Conservation (phyloP, 2,797 vertebrate genomes). For the Poeciliopsis paucimaculata region DNA sequence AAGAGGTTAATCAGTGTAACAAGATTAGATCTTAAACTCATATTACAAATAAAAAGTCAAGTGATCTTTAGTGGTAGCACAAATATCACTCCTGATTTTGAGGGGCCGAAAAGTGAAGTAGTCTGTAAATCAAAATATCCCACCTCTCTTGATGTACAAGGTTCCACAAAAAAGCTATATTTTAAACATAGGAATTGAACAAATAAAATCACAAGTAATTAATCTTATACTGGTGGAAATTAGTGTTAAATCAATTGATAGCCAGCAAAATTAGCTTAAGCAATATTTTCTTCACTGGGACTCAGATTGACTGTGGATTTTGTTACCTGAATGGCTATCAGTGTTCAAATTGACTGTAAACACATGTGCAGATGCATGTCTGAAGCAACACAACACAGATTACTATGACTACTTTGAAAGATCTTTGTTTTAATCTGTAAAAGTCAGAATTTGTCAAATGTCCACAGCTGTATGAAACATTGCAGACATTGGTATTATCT, state of each 20-base stretch:
- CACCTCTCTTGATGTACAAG: background rate
- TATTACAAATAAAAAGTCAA: constrained; percentile 9
- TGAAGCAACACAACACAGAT: background rate
- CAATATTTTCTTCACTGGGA: background rate
- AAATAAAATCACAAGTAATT: background rate
- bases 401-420: background rate
- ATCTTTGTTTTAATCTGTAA: background rate
- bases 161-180: background rate
- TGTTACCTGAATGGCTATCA: no score
- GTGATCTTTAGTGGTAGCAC: background rate
- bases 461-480: background rate
- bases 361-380: background rate
- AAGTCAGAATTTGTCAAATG: background rate
- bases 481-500: background rate
- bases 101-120: background rate
- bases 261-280: background rate
- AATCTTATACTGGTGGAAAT: background rate
- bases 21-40: constrained; percentile 14
- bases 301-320: background rate
- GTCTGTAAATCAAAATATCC: background rate
- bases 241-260: background rate
- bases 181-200: background rate
- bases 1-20: constrained; percentile 6
- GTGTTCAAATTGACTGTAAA: background rate
- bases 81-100: background rate